phyloP scores from a whole-genome alignment of 2,113 vertebrate species.

The Talpa occidentalis region DNA sequence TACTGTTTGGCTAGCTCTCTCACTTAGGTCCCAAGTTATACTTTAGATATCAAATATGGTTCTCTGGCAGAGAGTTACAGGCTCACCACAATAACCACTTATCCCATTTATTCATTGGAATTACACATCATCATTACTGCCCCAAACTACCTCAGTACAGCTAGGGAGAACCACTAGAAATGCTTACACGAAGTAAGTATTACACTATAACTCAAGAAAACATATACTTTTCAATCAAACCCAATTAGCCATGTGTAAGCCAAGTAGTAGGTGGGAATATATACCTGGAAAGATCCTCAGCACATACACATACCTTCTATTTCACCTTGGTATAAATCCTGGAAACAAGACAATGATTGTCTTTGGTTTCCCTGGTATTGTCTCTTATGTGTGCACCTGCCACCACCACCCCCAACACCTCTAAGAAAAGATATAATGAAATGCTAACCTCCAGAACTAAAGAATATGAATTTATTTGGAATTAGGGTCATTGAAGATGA shows the following conservation, averaged over 20 bases:
- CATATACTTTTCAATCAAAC: not conserved
- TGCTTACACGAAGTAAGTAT: not conserved
- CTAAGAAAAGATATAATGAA: not conserved
- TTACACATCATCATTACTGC: constrained; percentile 9
- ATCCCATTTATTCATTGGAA: constrained; percentile 6
- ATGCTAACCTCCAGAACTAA: not conserved
- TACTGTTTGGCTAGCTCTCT: not conserved
- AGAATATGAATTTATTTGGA: not conserved
- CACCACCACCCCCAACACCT: no score
- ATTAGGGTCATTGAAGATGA: not conserved
- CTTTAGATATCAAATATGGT: constrained; percentile 8
- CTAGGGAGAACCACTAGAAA: not conserved
- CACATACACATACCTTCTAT: not conserved
- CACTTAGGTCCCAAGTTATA: not conserved
- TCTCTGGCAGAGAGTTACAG: constrained; percentile 22
- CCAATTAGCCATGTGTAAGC: not conserved
- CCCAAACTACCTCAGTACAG: not conserved
- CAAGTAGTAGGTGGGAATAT: not conserved
- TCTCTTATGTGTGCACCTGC: not conserved
- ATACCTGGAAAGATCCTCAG: not conserved
- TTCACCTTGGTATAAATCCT: constrained; percentile 8
- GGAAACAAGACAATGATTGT: not conserved
- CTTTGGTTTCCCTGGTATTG: constrained; percentile 14
- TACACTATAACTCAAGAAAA: not conserved
- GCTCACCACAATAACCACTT: not conserved